phyloP scores from a whole-genome alignment of 2,888 invertebrate species.

The Dastarcus helophoroides region DNA sequence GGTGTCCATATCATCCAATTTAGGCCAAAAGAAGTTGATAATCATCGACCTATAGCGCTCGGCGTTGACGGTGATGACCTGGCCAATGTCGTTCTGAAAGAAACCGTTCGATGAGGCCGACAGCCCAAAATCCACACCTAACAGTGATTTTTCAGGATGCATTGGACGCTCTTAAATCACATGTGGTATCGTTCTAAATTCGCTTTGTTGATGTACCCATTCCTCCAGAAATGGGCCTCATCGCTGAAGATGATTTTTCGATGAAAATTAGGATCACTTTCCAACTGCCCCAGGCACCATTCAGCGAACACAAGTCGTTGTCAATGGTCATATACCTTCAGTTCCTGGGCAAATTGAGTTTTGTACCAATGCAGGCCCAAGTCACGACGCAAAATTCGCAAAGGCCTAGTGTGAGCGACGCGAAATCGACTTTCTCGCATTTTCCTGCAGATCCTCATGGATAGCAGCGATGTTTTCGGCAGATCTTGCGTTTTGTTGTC shows the following conservation, averaged over 20 bases:
- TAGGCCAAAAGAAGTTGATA: conserved; percentile 16
- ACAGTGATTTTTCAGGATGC: neutral
- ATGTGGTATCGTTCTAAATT: conserved; percentile 2
- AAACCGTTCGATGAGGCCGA: conserved; percentile 7
- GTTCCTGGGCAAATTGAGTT: no score
- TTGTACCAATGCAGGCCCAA: neutral
- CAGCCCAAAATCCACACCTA: conserved; percentile 1
- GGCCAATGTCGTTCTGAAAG: conserved; percentile 16
- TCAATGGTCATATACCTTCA: conserved; percentile 4
- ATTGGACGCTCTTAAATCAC: neutral
- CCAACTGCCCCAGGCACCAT: conserved; percentile 1
- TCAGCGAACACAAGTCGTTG: neutral
- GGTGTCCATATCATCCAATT: conserved; percentile 17
- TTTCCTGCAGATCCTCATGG: conserved; percentile 22
- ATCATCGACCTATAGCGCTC: conserved; percentile 20
- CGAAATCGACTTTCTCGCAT: conserved; percentile 25
- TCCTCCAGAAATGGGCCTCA: conserved; percentile 4
- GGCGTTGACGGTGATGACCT: conserved; percentile 17
- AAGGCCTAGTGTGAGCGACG: conserved; percentile 16
- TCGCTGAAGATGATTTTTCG: neutral
- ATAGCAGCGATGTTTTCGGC: conserved; percentile 24
- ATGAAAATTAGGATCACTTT: neutral
- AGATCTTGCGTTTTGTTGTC: conserved; percentile 19
- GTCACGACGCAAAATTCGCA: conserved; percentile 4
- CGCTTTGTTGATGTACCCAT: neutral